Evolutionary conservation across 2,113 vertebrate species (phyloP), one percentile per base, ranked within the genome.

Genomic region (Neolamprologus cancellatus): DNA sequence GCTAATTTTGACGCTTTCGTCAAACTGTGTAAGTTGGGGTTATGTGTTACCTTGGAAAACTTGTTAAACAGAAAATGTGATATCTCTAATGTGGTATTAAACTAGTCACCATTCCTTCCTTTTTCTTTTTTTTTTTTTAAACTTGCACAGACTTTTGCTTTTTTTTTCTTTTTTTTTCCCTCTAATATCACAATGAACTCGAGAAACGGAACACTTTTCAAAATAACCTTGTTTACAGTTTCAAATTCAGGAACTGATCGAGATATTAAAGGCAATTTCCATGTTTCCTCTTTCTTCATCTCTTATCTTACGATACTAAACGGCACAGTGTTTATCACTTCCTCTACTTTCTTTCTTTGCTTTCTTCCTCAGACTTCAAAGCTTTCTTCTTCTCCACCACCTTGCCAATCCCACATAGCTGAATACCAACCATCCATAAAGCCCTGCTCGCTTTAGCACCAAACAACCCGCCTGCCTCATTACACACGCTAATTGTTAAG

Each of bases 401-500:
- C 83, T 89, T 76, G 79, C 85, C 88, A 81, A 80, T 86, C 87
- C 66, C 91, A 93, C 93, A 90, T 91, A 94, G 88, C 80, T 76
- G 17, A 90, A 78, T 88, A 78, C 46, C 87, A 94, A 78, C 90
- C 85, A 89, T 86, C 90, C 92, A 88, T 91, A 88, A 94, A 91
- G 85, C 52, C 36, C 36, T 15, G 85, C 94, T 89, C 88, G 46
- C 91, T 90, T 86, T 83, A 91, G 92, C 86, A 84, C 88, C 91
- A 87, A 92, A 92, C 91, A 92, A 84, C 84, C 90, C 50, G 57
- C 85, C 81, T 28, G 93, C 90, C 91, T 90, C 91, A 93, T 94
- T 95, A 90, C 93, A 89, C 88, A 66, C 74, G 20, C 89, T 93
- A 91, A 94, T 93, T 92, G 91, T 94, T 66, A 84, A 91, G 86